Conservation (phyloP, 2,888 invertebrate genomes). For the Nycteola revayana region DNA sequence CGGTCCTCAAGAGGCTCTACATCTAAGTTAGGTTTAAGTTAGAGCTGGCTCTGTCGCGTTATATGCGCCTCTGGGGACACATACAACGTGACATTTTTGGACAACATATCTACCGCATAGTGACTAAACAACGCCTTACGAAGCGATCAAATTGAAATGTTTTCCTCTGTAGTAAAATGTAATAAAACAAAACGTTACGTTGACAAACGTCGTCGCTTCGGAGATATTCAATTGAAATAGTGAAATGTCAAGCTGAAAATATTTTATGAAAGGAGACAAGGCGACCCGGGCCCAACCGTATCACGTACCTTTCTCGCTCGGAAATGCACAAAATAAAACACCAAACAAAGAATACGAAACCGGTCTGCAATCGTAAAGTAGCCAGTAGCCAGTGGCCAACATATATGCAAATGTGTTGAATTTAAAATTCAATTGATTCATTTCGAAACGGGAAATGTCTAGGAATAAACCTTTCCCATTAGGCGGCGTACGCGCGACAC, state of each 20-base stretch:
- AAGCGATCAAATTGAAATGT: slow-evolving; percentile 9
- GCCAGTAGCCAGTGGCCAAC: slow-evolving; percentile 50
- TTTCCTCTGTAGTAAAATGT: slow-evolving; percentile 10
- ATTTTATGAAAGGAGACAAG: slow-evolving; percentile 59
- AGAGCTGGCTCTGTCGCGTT: slow-evolving; percentile 51
- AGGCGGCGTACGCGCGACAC: slow-evolving; percentile 40
- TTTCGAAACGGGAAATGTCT: slow-evolving; percentile 43
- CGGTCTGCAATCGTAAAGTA: slow-evolving; percentile 60
- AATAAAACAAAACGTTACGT: slow-evolving; percentile 12
- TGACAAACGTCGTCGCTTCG: slow-evolving; percentile 15
- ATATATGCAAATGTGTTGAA: slow-evolving; percentile 52
- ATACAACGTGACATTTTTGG: slow-evolving; percentile 48
- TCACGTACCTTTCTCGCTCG: slow-evolving; percentile 57
- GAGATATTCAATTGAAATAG: slow-evolving; percentile 52
- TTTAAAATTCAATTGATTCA: slow-evolving; percentile 60
- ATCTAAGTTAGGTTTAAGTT: slow-evolving; percentile 68
- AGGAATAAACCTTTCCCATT: slow-evolving; percentile 53
- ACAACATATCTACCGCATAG: slow-evolving; percentile 37
- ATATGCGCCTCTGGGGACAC: slow-evolving; percentile 60
- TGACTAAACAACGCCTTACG: slow-evolving; percentile 7
- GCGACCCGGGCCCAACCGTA: slow-evolving; percentile 45
- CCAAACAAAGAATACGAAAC: slow-evolving; percentile 63
- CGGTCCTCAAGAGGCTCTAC: slow-evolving; percentile 53
- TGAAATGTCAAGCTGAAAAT: slow-evolving; percentile 64
- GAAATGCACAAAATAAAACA: slow-evolving; percentile 69